Evolutionary conservation across 2,113 vertebrate genomes (phyloP), one percentile per base, ranked within the genome.

Genomic region (Coracopsis vasa): DNA sequence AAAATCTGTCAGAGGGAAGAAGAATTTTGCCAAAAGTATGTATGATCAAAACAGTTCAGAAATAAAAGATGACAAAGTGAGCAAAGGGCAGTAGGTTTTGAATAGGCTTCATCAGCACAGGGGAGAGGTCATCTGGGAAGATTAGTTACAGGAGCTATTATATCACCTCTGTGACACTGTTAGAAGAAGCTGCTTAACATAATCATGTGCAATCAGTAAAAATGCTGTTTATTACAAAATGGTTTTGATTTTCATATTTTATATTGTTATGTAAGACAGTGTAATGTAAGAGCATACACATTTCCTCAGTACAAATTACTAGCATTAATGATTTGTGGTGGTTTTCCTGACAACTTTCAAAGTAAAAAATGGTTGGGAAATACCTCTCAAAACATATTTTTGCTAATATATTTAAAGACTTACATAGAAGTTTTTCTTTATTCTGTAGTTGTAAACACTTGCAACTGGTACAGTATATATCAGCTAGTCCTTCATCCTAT

Each of bases 181-280:
- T 98, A 97, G 98, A 98, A 99, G 98, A 98, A 98, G 97, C 98
- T 98, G 98, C 98, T 98, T 98, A 99, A 99, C 98, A 98, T 99
- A 99, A 99, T 99, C 99, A 99, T 98, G 98, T 97, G 99, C 99
- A 99, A 99, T 99, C 99, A 99, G 99, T 98, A 98, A 99, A 99
- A 99, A 98, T 98, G 98, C 95, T 98, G 98, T 99, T 99, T 99
- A 99, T 99, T 98, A 98, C 97, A 98, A 98, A 98, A 98, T 64
- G 92, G 90, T 98, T 98, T 98, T 97, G 90, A 95, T 97, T 98
- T 97, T 98, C 97, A 91, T 98, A 97, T 98, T 97, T 98, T 77
- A 91, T 95, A 97, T 97, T 98, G 97, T 98, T 98, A 96, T 97
- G 94, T 97, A 97, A 98, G 97, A 86, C 77, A 84, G 74, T 92